Evolutionary conservation across 30 jellyfish, hydroid and myxozoan species (phyloP), one percentile per base, ranked within the genome.

Genomic region (Cassiopea xamachana): DNA sequence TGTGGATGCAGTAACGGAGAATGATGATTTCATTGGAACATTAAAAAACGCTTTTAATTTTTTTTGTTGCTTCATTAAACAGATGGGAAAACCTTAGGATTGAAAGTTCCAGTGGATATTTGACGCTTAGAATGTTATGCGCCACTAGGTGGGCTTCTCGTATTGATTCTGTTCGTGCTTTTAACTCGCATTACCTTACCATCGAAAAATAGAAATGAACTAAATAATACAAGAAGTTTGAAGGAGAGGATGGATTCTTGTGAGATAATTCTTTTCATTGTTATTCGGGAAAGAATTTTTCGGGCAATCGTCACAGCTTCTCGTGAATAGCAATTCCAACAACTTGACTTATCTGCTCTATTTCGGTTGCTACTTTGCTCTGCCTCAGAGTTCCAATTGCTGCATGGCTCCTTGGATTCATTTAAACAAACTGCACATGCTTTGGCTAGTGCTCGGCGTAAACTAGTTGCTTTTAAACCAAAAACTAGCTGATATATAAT

Each of bases 141-240:
- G 87, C 50, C 75, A 78, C 87, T 45, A 1, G 75, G 87, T 47
- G 80, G 87, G n/a, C 79, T 55, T 87, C 94, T 1, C 58, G 90
- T 1, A 44, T 77, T 60, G 94, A 87, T 69, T 69, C 94, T 44
- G 89, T 83, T 19, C 84, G 91, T 67, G 91, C 91, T 87, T 78
- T 46, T 76, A 16, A 77, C 94, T 44, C 90, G 85, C 71, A 6
- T 75, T 7, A 46, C 77, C 77, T 87, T 87, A 79, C 60, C 90
- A 46, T 77, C 39, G 15, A 39, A 87, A 67, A 1, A n/a, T n/a
- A 64, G 76, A 77, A 19, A 69, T 1, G 92, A 84, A 60, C 1
- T 87, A 1, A 87, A 84, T 19, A 51, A 68, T 49, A 77, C 92
- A 84, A 70, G 48, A 46, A 39, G 75, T 44, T 59, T 84, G 58